Conservation (phyloP, 2,113 vertebrate genomes). For the Leptobrachium ailaonicum region DNA sequence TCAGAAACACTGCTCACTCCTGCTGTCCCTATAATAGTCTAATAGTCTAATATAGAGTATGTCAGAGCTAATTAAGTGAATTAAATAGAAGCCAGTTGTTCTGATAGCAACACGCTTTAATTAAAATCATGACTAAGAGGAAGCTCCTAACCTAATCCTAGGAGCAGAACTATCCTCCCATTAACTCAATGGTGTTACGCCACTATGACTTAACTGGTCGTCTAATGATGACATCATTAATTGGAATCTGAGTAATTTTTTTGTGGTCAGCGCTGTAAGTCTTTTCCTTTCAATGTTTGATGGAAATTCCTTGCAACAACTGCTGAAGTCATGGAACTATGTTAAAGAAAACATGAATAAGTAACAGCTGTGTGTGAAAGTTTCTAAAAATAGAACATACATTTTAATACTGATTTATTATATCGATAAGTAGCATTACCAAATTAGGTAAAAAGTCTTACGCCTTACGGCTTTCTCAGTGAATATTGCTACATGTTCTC, state of each 20-base stretch:
- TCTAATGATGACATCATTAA: constrained; percentile 1
- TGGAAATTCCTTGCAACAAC: constrained; percentile 5
- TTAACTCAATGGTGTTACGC: background rate
- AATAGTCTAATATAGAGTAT: background rate
- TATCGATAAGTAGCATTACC: background rate
- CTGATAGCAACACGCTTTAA: background rate
- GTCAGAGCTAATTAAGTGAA: background rate
- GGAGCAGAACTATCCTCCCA: background rate
- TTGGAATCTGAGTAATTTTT: background rate
- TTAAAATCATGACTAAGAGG: background rate
- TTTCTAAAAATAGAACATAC: constrained; percentile 3
- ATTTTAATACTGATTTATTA: background rate
- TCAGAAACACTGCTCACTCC: no score
- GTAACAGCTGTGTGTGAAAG: background rate
- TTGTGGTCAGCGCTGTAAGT: background rate
- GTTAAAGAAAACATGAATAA: constrained; percentile 7
- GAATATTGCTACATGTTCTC: no score
- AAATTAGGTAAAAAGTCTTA: no score
- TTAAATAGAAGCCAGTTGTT: background rate
- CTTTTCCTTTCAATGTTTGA: background rate
- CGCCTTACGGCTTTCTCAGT: no score
- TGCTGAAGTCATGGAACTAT: constrained; percentile 1
- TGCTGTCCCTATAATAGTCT: no score
- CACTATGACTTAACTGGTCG: background rate
- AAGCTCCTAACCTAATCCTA: background rate